Conservation (phyloP, 2,797 vertebrate species). For the Poecilia velifera region DNA sequence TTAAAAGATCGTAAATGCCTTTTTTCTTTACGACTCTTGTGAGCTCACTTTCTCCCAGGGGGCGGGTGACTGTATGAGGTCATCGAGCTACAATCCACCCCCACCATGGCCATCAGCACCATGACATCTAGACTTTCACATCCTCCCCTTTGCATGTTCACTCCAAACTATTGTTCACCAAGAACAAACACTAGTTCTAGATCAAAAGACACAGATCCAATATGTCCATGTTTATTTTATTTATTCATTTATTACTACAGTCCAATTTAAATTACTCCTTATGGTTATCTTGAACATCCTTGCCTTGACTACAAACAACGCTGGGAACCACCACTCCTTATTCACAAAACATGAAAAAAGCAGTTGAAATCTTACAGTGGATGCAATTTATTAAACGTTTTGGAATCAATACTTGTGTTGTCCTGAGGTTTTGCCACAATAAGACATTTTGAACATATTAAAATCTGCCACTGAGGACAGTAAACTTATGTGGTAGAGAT, state of each 20-base stretch:
- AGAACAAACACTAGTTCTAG: slow-evolving; percentile 12
- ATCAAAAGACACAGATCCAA: slow-evolving; percentile 22
- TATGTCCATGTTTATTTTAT: slow-evolving; percentile 14
- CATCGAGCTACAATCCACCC: slow-evolving; percentile 62
- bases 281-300: neutral
- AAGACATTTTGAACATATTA: neutral
- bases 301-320: neutral
- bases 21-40: slow-evolving; percentile 72
- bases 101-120: slow-evolving; percentile 37
- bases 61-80: slow-evolving; percentile 76
- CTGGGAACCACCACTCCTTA: neutral
- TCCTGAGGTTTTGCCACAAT: neutral
- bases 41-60: slow-evolving; percentile 77
- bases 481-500: neutral
- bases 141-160: slow-evolving; percentile 24
- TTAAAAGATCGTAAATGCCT: slow-evolving; percentile 71
- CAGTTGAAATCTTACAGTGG: neutral
- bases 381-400: neutral
- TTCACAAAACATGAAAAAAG: neutral
- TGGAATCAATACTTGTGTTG: neutral
- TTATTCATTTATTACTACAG: neutral
- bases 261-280: neutral
- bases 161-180: neutral
- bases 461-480: neutral
- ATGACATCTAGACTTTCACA: slow-evolving; percentile 54